phyloP scores from a whole-genome alignment of 2,113 vertebrate species.

The Prietella phreatophila region DNA sequence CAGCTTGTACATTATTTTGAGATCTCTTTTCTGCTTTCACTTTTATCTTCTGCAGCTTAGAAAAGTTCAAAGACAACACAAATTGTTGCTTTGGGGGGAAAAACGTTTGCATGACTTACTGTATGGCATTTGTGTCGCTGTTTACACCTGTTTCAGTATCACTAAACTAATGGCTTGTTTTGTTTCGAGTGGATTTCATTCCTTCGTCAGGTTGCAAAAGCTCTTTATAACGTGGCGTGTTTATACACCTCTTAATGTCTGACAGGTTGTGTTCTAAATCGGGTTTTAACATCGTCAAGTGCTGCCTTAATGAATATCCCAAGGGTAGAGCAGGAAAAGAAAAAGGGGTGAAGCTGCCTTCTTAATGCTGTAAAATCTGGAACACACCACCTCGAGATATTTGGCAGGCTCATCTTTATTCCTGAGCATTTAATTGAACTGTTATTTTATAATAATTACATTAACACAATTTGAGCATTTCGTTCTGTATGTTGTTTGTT shows the following conservation, averaged over 20 bases:
- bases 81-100: neutral
- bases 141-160: neutral
- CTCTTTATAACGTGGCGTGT: neutral
- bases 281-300: neutral
- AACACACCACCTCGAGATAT: neutral
- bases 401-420: conserved; percentile 2
- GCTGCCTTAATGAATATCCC: conserved; percentile 26
- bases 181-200: neutral
- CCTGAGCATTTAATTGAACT: conserved; percentile 6
- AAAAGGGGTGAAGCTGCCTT: neutral
- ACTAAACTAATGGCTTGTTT: neutral
- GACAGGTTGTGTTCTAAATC: conserved; percentile 17
- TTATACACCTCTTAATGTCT: neutral
- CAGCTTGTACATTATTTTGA: neutral
- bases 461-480: neutral
- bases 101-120: neutral
- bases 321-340: neutral
- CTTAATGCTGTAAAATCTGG: conserved; percentile 20
- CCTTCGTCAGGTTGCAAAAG: neutral
- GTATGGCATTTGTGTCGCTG: too few species aligned
- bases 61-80: conserved; percentile 1
- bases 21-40: neutral
- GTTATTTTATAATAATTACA: neutral
- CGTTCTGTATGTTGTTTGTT: neutral
- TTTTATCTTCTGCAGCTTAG: conserved; percentile 3